Evolutionary conservation across 2,888 invertebrate species (phyloP), one percentile per base, ranked within the genome.

Genomic region (Cerastis rubricosa): DNA sequence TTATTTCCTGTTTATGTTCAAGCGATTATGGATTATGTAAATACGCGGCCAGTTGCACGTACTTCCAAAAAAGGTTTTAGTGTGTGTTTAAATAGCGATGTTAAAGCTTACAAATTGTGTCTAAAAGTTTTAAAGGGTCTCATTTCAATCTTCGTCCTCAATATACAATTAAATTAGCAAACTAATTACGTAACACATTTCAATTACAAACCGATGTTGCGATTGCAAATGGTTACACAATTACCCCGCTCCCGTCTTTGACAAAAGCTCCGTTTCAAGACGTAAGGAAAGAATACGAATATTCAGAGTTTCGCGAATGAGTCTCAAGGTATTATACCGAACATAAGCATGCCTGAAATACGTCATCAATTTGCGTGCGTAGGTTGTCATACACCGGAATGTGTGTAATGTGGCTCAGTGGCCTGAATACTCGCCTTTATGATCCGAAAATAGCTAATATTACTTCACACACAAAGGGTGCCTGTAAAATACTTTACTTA

Each of bases 1-100:
- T 86, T 82, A 80, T 80, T 79, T 75, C 71, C 69, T 73, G 72
- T 75, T 78, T 47, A 74, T 76, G 68, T 81, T 81, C 63, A 72
- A 68, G 65, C 76, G 80, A 85, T 89, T 89, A 86, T 86, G 84
- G 80, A 80, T 85, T 81, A 81, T 69, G 71, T 71, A 79, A 71
- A 86, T 87, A 74, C 29, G 66, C 63, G 47, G 78, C 45, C 35
- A 35, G 11, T 72, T 74, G 35, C 45, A 40, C 25, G 49, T 65
- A 45, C 35, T n/a, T 75, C 35, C n/a, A 22, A 17, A 43, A 51
- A 65, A 72, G 59, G 63, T 76, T 63, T 67, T 64, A 12, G 40
- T 63, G 64, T 73, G 9, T 73, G 11, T 17, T 17, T 11, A 25
- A 67, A 71, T 17, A 5, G 35, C 35, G 35, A 49, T 67, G 22